Evolutionary conservation across 2,888 invertebrate genomes (phyloP).

Genomic region (Drosophila siamana): DNA sequence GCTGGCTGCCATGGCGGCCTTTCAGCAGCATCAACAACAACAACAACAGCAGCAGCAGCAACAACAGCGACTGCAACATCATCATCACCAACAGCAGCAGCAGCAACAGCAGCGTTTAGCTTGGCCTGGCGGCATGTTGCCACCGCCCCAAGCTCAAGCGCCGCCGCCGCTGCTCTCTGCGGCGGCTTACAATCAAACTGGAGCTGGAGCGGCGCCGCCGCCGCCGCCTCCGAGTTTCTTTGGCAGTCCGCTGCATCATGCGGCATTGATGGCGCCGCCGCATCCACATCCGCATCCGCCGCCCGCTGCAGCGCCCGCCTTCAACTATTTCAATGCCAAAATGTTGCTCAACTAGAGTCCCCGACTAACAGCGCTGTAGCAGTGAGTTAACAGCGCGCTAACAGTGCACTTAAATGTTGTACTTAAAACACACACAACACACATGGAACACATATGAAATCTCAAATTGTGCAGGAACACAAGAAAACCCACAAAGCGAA

Average conservation of each 20-base stretch:
- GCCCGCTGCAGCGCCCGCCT: conserved; percentile 54
- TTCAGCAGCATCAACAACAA: conserved; percentile 62
- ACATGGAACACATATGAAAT: conserved; percentile 45
- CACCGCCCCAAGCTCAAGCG: conserved; percentile 51
- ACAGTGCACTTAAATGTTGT: conserved; percentile 82
- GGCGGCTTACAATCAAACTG: conserved; percentile 17
- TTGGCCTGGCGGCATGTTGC: conserved; percentile 70
- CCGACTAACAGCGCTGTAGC: conserved; percentile 2
- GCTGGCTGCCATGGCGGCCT: conserved; percentile 70
- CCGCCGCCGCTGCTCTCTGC: conserved; percentile 44
- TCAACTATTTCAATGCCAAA: conserved; percentile 80
- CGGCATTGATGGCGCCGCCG: conserved; percentile 62
- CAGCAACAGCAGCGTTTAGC: conserved; percentile 54
- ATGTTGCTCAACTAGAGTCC: conserved; percentile 70
- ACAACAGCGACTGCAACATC: conserved; percentile 55
- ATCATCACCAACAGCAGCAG: conserved; percentile 54
- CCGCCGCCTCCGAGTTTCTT: conserved; percentile 55
- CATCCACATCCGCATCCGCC: conserved; percentile 50
- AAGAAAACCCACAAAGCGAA: conserved; percentile 29
- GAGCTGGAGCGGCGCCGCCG: conserved; percentile 14
- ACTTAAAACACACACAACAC: conserved; percentile 64
- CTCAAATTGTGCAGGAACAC: conserved; percentile 73
- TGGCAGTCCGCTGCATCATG: conserved; percentile 60
- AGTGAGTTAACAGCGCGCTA: conserved; percentile 36
- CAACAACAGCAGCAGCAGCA: conserved; percentile 52